Evolutionary conservation across 2,113 vertebrate genomes (phyloP).

Genomic region (Odocoileus hemionus): DNA sequence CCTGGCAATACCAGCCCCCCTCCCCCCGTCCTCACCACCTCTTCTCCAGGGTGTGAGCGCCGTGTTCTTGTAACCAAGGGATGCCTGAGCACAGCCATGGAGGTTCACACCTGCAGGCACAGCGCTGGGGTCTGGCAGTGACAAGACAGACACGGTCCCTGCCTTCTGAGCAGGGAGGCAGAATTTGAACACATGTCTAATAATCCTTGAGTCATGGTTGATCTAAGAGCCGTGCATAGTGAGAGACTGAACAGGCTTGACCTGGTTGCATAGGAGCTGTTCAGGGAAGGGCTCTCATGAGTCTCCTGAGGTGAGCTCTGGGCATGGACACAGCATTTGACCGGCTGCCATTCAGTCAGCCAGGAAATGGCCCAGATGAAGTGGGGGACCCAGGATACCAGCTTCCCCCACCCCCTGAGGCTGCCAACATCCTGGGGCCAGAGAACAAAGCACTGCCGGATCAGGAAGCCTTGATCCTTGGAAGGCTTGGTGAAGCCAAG

Average conservation of each 20-base stretch:
- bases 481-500: neutral
- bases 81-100: neutral
- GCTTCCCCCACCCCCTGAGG: neutral
- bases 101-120: neutral
- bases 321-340: neutral
- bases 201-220: rapidly evolving
- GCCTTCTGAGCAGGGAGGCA: neutral
- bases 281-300: neutral
- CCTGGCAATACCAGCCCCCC: neutral
- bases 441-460: neutral
- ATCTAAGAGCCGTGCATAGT: neutral
- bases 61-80: neutral
- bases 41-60: neutral
- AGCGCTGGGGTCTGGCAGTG: neutral
- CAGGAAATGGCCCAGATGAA: neutral
- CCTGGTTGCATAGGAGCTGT: neutral
- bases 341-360: neutral
- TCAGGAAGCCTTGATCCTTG: neutral
- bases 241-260: neutral
- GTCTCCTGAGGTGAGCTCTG: neutral
- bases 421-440: neutral
- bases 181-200: neutral
- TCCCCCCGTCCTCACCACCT: too few species aligned
- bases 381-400: too few species aligned
- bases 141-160: neutral